Percentiles rank a stretch among this genome's conserved stretches.
These are phyloP conservation scores for Biston stratarius DNA, from an alignment of 2,888 invertebrate species.

Conservation along the genomic window DNA sequence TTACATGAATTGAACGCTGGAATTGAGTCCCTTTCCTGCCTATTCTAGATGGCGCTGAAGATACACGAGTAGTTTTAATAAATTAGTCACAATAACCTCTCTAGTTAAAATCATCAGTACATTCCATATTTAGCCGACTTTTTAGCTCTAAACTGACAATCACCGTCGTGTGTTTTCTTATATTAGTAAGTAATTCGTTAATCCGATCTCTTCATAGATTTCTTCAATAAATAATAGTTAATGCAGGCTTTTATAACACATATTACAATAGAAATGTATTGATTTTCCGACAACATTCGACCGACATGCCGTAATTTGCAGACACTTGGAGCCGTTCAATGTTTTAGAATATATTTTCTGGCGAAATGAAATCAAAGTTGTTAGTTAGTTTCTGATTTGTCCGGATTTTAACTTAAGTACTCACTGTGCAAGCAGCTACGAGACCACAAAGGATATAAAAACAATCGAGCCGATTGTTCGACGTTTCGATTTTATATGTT, in stretches of 20 bases:
- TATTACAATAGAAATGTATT: constrained; percentile 85
- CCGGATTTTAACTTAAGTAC: constrained; percentile 81
- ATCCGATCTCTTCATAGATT: constrained; percentile 82
- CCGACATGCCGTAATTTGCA: constrained; percentile 84
- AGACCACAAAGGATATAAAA: constrained; percentile 84
- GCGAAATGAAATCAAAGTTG: constrained; percentile 44
- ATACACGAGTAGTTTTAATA: constrained; percentile 40
- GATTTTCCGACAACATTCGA: constrained; percentile 82
- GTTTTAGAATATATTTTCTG: constrained; percentile 73
- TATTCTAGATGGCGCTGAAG: constrained; percentile 35
- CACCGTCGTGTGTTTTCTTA: constrained; percentile 67
- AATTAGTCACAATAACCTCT: constrained; percentile 42
- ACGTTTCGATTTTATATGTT: constrained; percentile 69
- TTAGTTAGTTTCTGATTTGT: constrained; percentile 59
- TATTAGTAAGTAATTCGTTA: constrained; percentile 84
- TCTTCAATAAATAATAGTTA: constrained; percentile 79
- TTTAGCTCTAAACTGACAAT: constrained; percentile 71
- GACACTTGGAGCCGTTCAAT: constrained; percentile 82
- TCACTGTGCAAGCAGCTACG: constrained; percentile 76
- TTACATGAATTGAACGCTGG: constrained; percentile 63
- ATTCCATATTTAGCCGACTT: constrained; percentile 44
- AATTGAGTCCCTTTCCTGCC: constrained; percentile 62
- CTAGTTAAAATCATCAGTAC: constrained; percentile 40
- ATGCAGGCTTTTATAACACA: constrained; percentile 82
- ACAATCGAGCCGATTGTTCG: constrained; percentile 71